Percentiles rank a stretch among this genome's conserved stretches.
Conservation (phyloP, 2,113 vertebrate species). For the Cochlearius cochlearius region DNA sequence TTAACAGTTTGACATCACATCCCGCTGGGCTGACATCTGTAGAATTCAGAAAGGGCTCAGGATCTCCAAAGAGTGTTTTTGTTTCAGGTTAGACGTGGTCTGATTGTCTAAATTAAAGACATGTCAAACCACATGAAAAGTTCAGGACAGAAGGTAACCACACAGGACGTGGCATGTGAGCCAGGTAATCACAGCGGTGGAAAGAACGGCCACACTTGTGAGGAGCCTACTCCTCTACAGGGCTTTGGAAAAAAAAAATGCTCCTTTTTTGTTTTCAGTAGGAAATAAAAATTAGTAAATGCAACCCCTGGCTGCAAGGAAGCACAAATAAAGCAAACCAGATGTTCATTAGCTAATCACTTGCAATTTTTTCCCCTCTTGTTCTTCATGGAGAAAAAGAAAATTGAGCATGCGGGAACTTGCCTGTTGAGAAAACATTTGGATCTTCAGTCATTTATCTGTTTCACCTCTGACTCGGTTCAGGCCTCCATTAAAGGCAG, state of each 20-base stretch:
- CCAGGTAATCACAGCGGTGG: slow-evolving; percentile 56
- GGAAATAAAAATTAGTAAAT: slow-evolving; percentile 62
- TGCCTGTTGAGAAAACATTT: slow-evolving; percentile 55
- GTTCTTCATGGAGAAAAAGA: slow-evolving; percentile 43
- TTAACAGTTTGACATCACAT: slow-evolving; percentile 52
- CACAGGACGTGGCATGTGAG: slow-evolving; percentile 66
- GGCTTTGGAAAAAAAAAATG: neutral
- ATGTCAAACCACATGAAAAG: slow-evolving; percentile 71
- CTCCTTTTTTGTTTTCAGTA: slow-evolving; percentile 27
- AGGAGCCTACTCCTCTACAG: neutral
- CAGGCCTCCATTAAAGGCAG: slow-evolving; percentile 47
- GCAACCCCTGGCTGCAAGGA: slow-evolving; percentile 52
- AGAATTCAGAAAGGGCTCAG: slow-evolving; percentile 38
- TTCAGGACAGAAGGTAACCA: slow-evolving; percentile 60
- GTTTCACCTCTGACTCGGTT: slow-evolving; percentile 53
- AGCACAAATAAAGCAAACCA: slow-evolving; percentile 58
- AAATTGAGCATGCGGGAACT: slow-evolving; percentile 57
- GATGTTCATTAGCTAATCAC: slow-evolving; percentile 64
- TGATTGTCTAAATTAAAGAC: slow-evolving; percentile 70
- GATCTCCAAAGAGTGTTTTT: slow-evolving; percentile 58
- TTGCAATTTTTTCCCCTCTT: slow-evolving; percentile 36
- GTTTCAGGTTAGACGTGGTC: slow-evolving; percentile 54
- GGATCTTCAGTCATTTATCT: slow-evolving; percentile 65
- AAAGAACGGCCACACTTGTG: slow-evolving; percentile 20
- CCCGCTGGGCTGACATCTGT: slow-evolving; percentile 58